phyloP scores from a whole-genome alignment of 2,797 vertebrate species.

The Loriculus beryllinus region DNA sequence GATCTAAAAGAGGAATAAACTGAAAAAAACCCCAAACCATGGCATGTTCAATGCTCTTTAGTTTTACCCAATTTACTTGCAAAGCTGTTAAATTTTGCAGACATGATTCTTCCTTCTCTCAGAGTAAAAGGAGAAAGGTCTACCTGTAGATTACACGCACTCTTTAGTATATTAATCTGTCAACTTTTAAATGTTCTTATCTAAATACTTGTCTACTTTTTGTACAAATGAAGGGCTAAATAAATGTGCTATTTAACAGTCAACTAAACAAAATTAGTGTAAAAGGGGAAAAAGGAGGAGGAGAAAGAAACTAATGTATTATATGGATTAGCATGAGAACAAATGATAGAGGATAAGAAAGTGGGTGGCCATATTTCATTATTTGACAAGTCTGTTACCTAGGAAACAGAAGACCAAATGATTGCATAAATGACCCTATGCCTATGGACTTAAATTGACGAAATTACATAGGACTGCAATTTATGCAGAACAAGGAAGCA shows the following conservation, averaged over 20 bases:
- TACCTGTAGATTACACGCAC: not conserved
- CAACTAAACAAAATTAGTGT: not conserved
- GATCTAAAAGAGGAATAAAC: not conserved
- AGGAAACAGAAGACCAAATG: conserved; percentile 70
- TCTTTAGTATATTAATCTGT: not conserved
- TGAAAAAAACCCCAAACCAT: not conserved
- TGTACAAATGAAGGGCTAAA: conserved; percentile 16
- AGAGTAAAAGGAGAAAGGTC: not conserved
- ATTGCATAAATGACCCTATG: conserved; percentile 67
- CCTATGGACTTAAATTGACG: conserved; percentile 65
- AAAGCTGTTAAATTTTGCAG: not conserved
- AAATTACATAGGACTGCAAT: conserved; percentile 66
- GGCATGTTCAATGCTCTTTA: not conserved
- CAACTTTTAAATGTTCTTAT: not conserved
- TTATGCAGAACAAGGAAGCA: conserved; percentile 55
- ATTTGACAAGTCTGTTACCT: conserved; percentile 69
- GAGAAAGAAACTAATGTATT: conserved; percentile 51
- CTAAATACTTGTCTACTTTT: conserved; percentile 27
- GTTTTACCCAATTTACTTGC: not conserved
- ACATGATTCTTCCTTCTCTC: not conserved
- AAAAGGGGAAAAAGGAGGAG: not conserved
- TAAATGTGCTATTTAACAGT: conserved; percentile 2
- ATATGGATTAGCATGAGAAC: conserved; percentile 42
- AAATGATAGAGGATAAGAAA: conserved; percentile 66
- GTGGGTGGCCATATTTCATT: conserved; percentile 58